A percentile compares a stretch with the other conserved stretches of the same genome.
phyloP scores from a whole-genome alignment of 2,113 vertebrate species.

The Pao palembangensis region DNA sequence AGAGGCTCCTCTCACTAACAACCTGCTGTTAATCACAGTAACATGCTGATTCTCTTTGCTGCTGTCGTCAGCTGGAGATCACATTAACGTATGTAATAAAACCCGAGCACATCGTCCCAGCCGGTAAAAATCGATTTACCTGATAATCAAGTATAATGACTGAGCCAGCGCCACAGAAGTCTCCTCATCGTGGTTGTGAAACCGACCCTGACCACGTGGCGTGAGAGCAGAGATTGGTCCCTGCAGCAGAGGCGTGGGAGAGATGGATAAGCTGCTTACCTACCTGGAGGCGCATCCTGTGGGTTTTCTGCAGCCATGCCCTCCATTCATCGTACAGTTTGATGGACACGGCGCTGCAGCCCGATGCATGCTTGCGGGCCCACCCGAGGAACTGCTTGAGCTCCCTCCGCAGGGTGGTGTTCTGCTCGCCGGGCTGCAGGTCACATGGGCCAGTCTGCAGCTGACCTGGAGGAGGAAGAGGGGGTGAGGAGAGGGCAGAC shows the following conservation, averaged over 20 bases:
- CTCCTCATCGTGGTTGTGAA: conserved; percentile 16
- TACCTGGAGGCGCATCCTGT: conserved; percentile 95
- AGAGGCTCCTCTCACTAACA: conserved; percentile 32
- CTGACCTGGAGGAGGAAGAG: conserved; percentile 59
- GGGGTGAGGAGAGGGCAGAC: background rate
- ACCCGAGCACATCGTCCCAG: conserved; percentile 30
- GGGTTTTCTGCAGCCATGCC: conserved; percentile 93
- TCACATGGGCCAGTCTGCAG: conserved; percentile 79
- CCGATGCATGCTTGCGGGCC: conserved; percentile 89
- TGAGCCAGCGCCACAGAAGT: conserved; percentile 43
- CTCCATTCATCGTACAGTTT: conserved; percentile 96
- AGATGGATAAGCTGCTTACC: conserved; percentile 78
- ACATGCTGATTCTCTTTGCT: conserved; percentile 63
- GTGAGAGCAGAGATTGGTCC: background rate
- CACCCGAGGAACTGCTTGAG: conserved; percentile 95
- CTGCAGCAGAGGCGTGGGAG: background rate
- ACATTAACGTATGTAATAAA: conserved; percentile 64
- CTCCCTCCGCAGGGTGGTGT: conserved; percentile 87
- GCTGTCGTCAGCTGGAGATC: conserved; percentile 61
- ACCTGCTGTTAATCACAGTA: conserved; percentile 58
- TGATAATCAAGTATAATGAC: conserved; percentile 49
- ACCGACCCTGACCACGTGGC: background rate
- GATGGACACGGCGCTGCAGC: conserved; percentile 92
- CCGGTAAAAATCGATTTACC: conserved; percentile 59
- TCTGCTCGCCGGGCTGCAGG: conserved; percentile 82